phyloP scores from a whole-genome alignment of 2,113 vertebrate genomes.

The Coracopsis vasa region DNA sequence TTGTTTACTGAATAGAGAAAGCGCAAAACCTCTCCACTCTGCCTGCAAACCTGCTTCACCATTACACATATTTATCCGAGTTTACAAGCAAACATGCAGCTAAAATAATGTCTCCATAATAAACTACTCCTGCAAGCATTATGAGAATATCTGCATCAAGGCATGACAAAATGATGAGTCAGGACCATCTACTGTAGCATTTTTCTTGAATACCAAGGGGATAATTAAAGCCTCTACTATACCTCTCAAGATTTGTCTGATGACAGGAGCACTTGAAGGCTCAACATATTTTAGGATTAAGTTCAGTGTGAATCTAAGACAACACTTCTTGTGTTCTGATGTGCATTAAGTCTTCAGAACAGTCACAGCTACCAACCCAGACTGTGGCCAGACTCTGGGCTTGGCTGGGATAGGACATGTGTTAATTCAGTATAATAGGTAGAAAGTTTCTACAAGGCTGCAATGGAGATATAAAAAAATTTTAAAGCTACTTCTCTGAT shows the following conservation, averaged over 20 bases:
- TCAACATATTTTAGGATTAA: neutral
- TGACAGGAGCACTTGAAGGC: neutral
- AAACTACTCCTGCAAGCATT: neutral
- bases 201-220: neutral
- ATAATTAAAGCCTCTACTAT: neutral
- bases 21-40: neutral
- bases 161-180: neutral
- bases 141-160: neutral
- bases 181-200: neutral
- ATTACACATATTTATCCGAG: neutral
- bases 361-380: neutral
- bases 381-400: neutral
- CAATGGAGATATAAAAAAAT: neutral
- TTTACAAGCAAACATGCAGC: neutral
- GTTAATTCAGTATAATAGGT: neutral
- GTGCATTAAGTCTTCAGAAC: neutral
- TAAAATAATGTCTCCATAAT: neutral
- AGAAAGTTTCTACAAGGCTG: neutral
- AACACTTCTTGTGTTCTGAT: neutral
- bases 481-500: neutral
- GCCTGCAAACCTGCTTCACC: neutral
- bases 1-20: neutral
- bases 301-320: neutral
- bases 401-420: neutral
- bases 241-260: neutral